Evolutionary conservation across 2,113 vertebrate species (phyloP).

Genomic region (Galeopterus variegatus): DNA sequence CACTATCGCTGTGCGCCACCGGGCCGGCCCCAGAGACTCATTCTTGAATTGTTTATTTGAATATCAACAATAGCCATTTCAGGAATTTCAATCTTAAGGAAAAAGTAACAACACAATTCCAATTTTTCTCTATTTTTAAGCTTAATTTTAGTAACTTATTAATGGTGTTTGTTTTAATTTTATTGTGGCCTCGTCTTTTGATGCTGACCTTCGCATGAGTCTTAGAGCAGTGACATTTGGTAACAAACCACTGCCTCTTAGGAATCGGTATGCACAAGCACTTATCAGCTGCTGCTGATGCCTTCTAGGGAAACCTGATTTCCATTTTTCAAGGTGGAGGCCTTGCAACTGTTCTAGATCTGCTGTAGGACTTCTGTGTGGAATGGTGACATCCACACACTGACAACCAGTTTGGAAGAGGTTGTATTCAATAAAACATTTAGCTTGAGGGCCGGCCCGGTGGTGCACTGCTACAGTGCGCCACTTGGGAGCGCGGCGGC

Average conservation of each 20-base stretch:
- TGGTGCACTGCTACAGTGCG: too few relatives aligned
- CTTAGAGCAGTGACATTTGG: conserved; percentile 11
- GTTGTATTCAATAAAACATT: conserved; percentile 57
- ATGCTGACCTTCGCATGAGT: conserved; percentile 67
- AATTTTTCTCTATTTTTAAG: conserved; percentile 49
- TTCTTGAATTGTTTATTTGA: not conserved
- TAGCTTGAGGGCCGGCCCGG: too few relatives aligned
- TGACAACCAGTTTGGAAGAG: conserved; percentile 52
- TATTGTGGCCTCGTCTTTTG: conserved; percentile 41
- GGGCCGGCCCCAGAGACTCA: too few relatives aligned
- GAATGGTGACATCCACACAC: not conserved
- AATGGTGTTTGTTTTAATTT: conserved; percentile 66
- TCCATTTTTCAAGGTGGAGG: conserved; percentile 53
- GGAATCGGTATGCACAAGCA: conserved; percentile 66
- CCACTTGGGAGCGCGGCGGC: too few relatives aligned
- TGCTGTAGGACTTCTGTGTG: not conserved
- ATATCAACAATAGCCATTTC: conserved; percentile 47
- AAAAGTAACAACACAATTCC: conserved; percentile 48
- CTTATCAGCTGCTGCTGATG: not conserved
- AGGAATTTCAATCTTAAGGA: conserved; percentile 42
- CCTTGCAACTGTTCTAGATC: conserved; percentile 30
- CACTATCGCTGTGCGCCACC: too few relatives aligned
- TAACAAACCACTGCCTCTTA: conserved; percentile 41
- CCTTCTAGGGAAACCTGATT: conserved; percentile 63
- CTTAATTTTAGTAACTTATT: conserved; percentile 79